Percentiles rank a stretch among this genome's conserved stretches.
phyloP scores from a whole-genome alignment of 2,797 vertebrate species.

The Oreochromis grahami region DNA sequence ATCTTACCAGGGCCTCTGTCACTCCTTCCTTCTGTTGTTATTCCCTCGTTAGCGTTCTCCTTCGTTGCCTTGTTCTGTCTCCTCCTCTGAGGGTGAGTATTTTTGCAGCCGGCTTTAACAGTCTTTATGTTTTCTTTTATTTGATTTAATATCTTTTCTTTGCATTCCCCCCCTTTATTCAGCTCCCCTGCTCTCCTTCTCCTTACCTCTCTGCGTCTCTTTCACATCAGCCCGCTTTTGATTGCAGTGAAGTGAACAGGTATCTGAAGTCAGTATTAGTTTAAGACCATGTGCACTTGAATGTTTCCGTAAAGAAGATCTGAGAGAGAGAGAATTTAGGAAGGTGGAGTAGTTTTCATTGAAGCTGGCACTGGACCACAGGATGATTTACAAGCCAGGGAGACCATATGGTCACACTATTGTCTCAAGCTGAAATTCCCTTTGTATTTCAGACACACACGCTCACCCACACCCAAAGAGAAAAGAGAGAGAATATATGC shows the following conservation, averaged over 20 bases:
- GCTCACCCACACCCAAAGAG: background rate
- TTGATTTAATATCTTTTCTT: slow-evolving; percentile 34
- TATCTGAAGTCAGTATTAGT: background rate
- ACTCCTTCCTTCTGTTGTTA: slow-evolving; percentile 23
- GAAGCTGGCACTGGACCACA: background rate
- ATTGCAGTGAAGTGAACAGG: background rate
- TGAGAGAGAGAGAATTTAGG: background rate
- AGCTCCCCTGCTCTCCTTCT: slow-evolving; percentile 17
- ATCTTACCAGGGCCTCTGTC: slow-evolving; percentile 55
- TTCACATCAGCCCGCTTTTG: background rate
- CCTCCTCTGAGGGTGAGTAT: slow-evolving; percentile 13
- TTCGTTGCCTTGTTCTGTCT: slow-evolving; percentile 32
- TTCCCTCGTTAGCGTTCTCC: slow-evolving; percentile 21
- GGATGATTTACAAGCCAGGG: slow-evolving; percentile 19
- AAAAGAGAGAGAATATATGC: background rate
- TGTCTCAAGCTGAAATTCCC: background rate
- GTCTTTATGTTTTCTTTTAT: slow-evolving; percentile 16
- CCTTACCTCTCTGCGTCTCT: background rate
- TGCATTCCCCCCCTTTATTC: slow-evolving; percentile 24
- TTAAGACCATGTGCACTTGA: background rate
- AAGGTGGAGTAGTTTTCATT: slow-evolving; percentile 14
- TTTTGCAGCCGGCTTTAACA: background rate
- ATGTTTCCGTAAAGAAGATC: background rate
- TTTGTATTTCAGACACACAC: background rate
- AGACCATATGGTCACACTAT: slow-evolving; percentile 19